A percentile compares a stretch with the other conserved stretches of the same genome.
Conservation (phyloP, 2,113 vertebrate species). For the Crotalus viridis region DNA sequence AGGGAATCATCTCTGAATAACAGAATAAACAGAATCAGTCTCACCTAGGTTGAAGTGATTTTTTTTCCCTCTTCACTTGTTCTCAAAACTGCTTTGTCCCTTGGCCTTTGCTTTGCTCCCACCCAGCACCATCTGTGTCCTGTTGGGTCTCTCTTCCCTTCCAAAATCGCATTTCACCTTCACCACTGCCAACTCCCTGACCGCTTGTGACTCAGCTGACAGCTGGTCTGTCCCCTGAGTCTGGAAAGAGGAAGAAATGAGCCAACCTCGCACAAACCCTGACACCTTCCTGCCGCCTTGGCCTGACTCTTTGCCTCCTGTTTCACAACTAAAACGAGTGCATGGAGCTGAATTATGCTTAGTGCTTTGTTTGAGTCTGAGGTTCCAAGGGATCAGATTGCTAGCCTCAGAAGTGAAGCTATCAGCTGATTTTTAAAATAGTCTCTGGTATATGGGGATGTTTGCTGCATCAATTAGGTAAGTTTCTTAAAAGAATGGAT, state of each 20-base stretch:
- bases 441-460: not conserved
- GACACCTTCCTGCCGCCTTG: not conserved
- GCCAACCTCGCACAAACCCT: not conserved
- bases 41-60: not conserved
- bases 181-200: not conserved
- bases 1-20: not conserved
- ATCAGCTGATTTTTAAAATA: not conserved
- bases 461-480: not conserved
- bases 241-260: not conserved
- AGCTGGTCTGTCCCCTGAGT: slow-evolving; percentile 26
- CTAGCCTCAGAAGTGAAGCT: not conserved
- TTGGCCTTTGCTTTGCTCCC: not conserved
- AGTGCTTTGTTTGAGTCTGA: not conserved
- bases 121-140: slow-evolving; percentile 19
- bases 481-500: not conserved
- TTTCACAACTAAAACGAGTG: not conserved
- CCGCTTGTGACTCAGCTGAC: slow-evolving; percentile 16
- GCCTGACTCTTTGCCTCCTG: not conserved
- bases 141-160: not conserved
- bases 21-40: not conserved
- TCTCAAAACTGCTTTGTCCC: not conserved
- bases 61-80: not conserved
- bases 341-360: not conserved
- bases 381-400: not conserved
- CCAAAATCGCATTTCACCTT: not conserved